Base-by-base conservation (phyloP, 2,797 vertebrate genomes). In the Microchirus variegatus region DNA sequence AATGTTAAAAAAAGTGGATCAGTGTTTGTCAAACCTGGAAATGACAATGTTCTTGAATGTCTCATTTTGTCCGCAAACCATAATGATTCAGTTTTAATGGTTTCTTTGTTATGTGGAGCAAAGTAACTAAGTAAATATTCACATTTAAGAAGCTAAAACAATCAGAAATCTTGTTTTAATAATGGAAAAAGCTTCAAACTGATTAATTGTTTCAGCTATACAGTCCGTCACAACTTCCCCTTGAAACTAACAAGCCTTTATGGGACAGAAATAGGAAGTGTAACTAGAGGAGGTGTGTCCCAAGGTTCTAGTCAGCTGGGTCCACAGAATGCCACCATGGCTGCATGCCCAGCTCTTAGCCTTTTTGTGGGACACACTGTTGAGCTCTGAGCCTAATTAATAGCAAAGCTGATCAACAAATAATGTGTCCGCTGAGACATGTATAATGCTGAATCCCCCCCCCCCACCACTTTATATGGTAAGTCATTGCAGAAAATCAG, bases 191-290 rank as follows among this genome's bases (percentile, higher is more conserved):
- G n/a, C n/a, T n/a, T n/a, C n/a, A n/a, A n/a, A n/a, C n/a, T n/a
- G n/a, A n/a, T n/a, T n/a, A n/a, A n/a, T n/a, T n/a, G n/a, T n/a
- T n/a, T n/a, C n/a, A n/a, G n/a, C n/a, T n/a, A n/a, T n/a, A n/a
- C n/a, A n/a, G n/a, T n/a, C 31, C 16, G 35, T 19, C 45, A 59
- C 38, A 58, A 11, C 67, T 49, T 72, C 47, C 63, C 50, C 57
- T 63, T 64, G 55, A 77, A 68, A 69, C 58, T 42, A 52, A 55
- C 54, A 51, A 66, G 7, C 14, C 40, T 82, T 77, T 67, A 73
- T 77, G 49, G 62, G 78, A 81, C 79, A 80, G 68, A 87, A 87
- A 88, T 82, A 73, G 83, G 77, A 89, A 87, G 78, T 84, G 73
- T 71, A 86, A 78, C 59, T 22, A 68, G 72, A 82, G 79, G 66